Conservation (phyloP, 2,797 vertebrate species). For the Falco concolor region DNA sequence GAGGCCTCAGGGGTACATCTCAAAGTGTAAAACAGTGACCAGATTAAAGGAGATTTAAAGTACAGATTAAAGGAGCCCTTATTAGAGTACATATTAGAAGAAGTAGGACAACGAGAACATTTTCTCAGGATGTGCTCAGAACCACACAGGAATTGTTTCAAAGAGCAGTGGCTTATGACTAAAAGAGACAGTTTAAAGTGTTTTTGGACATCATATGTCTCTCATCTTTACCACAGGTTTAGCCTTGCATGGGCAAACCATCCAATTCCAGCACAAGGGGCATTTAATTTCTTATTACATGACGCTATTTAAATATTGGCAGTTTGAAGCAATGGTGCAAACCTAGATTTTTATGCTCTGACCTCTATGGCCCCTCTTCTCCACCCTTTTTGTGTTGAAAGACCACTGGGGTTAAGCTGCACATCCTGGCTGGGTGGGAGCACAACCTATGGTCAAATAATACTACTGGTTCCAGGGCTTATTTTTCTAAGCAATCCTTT, state of each 20-base stretch:
- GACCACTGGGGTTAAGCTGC: background rate
- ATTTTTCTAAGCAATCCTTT: background rate
- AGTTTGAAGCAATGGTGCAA: background rate
- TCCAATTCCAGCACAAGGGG: background rate
- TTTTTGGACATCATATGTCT: background rate
- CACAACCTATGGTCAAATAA: background rate
- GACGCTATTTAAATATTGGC: background rate
- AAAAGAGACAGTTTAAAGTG: slow-evolving; percentile 36
- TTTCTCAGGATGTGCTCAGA: slow-evolving; percentile 45
- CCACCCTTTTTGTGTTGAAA: background rate
- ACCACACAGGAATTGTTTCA: background rate
- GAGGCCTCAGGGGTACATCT: slow-evolving; percentile 32
- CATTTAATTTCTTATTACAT: background rate
- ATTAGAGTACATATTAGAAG: slow-evolving; percentile 49
- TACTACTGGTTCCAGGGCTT: background rate
- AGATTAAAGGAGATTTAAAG: slow-evolving; percentile 56
- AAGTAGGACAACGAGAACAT: slow-evolving; percentile 50
- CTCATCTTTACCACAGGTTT: slow-evolving; percentile 20
- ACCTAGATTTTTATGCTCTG: background rate
- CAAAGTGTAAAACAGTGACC: slow-evolving; percentile 40
- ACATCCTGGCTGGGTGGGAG: background rate
- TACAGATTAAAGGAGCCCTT: slow-evolving; percentile 41
- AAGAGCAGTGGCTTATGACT: slow-evolving; percentile 40
- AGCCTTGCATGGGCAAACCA: background rate
- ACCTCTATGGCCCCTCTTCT: background rate